Evolutionary conservation across 1,140 invertebrate species (phyloP).

Genomic region (Cydia fagiglandana): DNA sequence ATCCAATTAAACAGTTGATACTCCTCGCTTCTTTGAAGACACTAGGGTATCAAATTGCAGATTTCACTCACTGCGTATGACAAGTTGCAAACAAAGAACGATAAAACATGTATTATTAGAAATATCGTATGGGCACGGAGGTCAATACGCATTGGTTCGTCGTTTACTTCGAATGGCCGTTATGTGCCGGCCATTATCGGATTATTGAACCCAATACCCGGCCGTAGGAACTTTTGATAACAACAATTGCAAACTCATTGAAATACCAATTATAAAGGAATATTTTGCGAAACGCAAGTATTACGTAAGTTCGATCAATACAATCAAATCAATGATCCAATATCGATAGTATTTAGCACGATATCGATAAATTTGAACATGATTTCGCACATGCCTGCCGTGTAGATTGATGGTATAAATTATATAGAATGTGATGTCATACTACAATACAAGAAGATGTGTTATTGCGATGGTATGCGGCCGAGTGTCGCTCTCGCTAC

Average conservation of each 20-base stretch:
- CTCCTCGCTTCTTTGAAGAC: slow-evolving; percentile 5
- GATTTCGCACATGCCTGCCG: slow-evolving; percentile 49
- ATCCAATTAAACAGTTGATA: background rate
- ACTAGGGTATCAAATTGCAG: slow-evolving; percentile 22
- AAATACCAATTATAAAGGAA: slow-evolving; percentile 34
- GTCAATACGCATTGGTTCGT: slow-evolving; percentile 58
- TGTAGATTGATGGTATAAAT: slow-evolving; percentile 37
- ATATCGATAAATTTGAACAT: slow-evolving; percentile 49
- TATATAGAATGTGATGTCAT: slow-evolving; percentile 40
- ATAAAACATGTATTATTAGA: slow-evolving; percentile 70
- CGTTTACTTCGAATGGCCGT: slow-evolving; percentile 60
- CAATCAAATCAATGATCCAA: slow-evolving; percentile 51
- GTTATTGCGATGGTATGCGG: slow-evolving; percentile 16
- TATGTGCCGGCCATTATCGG: slow-evolving; percentile 59
- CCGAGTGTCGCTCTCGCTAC: background rate
- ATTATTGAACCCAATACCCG: slow-evolving; percentile 59
- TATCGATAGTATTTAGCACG: slow-evolving; percentile 58
- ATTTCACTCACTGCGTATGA: slow-evolving; percentile 37
- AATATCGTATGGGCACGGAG: slow-evolving; percentile 55
- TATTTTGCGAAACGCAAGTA: background rate
- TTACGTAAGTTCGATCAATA: slow-evolving; percentile 26
- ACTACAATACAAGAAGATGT: slow-evolving; percentile 21
- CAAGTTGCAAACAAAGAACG: slow-evolving; percentile 57
- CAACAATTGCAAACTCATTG: slow-evolving; percentile 33
- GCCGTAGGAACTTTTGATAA: slow-evolving; percentile 24